Base-by-base conservation (phyloP, 2,797 vertebrate species). In the Spinibarbus caldwelli region DNA sequence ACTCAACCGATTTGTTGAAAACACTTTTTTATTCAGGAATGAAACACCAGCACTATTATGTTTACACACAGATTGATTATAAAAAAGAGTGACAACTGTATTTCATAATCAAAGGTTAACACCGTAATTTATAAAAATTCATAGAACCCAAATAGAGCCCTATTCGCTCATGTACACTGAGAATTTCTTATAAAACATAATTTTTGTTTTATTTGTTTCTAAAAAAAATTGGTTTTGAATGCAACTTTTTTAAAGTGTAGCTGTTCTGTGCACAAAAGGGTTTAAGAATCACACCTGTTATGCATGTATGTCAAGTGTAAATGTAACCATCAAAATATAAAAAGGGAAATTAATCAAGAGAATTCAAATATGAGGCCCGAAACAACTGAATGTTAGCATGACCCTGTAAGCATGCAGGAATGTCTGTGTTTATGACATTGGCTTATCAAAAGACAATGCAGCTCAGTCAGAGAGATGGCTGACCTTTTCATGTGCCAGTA, bases 401-500 rank as follows among this genome's bases (percentile, higher is more conserved):
- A 54, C 38, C 21, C 10, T 47, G 23, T 43, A 21, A 71, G 38
- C 26, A 71, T 62, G 54, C 70, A 71, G 23, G 45, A 34, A 57
- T 80, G 47, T 83, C 12, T 41, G 9, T 3, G 14, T 45, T 85
- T 41, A 78, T 73, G 43, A 64, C 36, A 66, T 86, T 76, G 71
- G 47, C 64, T 29, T 12, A 83, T 81, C 64, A 79, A 71, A 82
- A 76, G 36, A 88, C 64, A 85, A 81, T 38, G 31, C 57, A 47
- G 43, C 71, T 66, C 47, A 64, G 82, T 31, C 21, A 77, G 75
- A 68, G 78, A 72, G 57, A 72, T 49, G 70, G 38, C 34, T 79
- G 87, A 87, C 80, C 89, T 87, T 88, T 87, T 80, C 83, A 76
- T 79, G 34, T 68, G 78, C 54, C 71, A 73, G 75, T 80, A 73